These are phyloP conservation scores for Macroglossus sobrinus DNA, from an alignment of 2,113 vertebrate species.

Conservation along the genomic window DNA sequence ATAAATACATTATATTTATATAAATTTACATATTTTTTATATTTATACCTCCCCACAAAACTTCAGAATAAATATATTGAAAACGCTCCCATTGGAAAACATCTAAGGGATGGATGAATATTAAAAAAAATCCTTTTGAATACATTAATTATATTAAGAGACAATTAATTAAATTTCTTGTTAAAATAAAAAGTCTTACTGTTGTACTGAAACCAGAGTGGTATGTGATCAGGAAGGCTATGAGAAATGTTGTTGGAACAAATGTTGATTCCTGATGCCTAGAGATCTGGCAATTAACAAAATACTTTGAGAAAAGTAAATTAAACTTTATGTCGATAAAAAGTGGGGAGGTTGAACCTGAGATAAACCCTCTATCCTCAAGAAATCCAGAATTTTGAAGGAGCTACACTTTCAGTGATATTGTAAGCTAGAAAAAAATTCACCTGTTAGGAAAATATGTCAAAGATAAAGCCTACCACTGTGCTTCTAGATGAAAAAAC, in stretches of 20 bases:
- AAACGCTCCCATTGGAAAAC: neutral
- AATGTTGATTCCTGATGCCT: neutral
- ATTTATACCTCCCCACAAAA: too few relatives aligned
- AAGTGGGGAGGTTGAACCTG: too few relatives aligned
- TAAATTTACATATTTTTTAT: too few relatives aligned
- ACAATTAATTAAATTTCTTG: neutral
- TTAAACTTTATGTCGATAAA: neutral
- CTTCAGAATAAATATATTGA: neutral
- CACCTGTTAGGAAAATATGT: neutral
- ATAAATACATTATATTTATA: too few relatives aligned
- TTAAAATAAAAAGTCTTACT: neutral
- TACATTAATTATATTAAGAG: neutral
- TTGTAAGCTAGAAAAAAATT: neutral
- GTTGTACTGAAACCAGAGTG: neutral
- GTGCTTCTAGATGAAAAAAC: neutral
- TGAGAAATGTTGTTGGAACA: neutral
- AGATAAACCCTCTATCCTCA: fast-evolving
- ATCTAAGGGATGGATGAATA: neutral
- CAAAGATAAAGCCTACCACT: neutral
- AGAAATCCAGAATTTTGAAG: neutral
- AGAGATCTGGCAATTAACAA: neutral
- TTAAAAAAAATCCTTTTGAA: neutral
- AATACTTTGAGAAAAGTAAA: neutral
- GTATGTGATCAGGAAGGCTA: neutral
- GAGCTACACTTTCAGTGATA: neutral